These are phyloP conservation scores for Parazoanthus swiftii DNA, from an alignment of 92 coral and sea anemone genomes.

Conservation along the genomic window DNA sequence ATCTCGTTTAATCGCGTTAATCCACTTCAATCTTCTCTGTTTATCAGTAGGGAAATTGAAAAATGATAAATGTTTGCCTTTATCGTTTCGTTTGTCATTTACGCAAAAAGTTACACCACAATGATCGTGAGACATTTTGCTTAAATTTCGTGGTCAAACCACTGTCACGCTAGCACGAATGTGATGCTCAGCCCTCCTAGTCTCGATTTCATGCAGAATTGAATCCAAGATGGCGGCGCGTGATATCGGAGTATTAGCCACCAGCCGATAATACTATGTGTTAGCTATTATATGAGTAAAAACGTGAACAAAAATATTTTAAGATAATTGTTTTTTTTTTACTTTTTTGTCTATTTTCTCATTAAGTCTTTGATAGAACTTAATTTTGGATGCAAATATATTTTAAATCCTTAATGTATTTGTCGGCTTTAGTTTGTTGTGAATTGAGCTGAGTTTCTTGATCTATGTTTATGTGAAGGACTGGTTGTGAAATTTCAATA, in stretches of 20 bases:
- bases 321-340: too few relatives aligned
- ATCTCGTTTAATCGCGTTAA: conserved; percentile 23
- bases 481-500: too few relatives aligned
- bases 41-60: conserved; percentile 28
- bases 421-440: too few relatives aligned
- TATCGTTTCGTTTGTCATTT: conserved; percentile 14
- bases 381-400: too few relatives aligned
- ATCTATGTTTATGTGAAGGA: too few relatives aligned
- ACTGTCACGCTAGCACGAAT: conserved; percentile 28
- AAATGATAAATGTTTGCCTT: conserved; percentile 28
- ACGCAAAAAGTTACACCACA: conserved; percentile 28
- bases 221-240: conserved; percentile 32
- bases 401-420: too few relatives aligned
- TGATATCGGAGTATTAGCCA: conserved; percentile 17
- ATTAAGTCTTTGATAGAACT: too few relatives aligned
- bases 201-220: conserved; percentile 37
- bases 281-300: too few relatives aligned
- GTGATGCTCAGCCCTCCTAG: conserved; percentile 35
- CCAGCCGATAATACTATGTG: too few relatives aligned
- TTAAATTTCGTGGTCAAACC: conserved; percentile 28
- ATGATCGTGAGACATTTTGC: conserved; percentile 29
- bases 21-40: conserved; percentile 27
- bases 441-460: too few relatives aligned
- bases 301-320: too few relatives aligned
- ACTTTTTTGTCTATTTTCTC: too few relatives aligned